Percentiles rank a stretch among this genome's conserved stretches.
phyloP scores from a whole-genome alignment of 2,797 vertebrate genomes.

The Microchirus variegatus region DNA sequence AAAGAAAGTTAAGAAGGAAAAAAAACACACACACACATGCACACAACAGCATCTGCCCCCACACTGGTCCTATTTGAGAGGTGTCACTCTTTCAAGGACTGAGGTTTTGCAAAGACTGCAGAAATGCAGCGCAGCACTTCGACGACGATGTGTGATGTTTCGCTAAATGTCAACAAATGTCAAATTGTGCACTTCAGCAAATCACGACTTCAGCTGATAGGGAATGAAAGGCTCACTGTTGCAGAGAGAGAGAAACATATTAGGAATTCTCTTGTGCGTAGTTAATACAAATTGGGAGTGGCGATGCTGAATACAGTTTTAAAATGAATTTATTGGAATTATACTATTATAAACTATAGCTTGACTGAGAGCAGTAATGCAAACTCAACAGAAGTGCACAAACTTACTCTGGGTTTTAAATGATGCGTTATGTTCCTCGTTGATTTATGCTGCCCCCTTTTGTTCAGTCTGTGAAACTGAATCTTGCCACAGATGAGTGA shows the following conservation, averaged over 20 bases:
- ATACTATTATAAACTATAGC: no score
- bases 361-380: no score
- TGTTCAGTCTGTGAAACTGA: slow-evolving; percentile 51
- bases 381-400: no score
- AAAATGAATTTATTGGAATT: neutral
- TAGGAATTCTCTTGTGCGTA: neutral
- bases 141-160: slow-evolving; percentile 39
- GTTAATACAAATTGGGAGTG: neutral
- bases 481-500: neutral
- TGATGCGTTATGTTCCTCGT: no score
- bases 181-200: slow-evolving; percentile 23
- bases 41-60: slow-evolving; percentile 60
- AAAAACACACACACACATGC: slow-evolving; percentile 14
- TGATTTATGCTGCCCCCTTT: slow-evolving; percentile 69
- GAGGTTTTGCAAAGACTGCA: slow-evolving; percentile 64
- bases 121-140: slow-evolving; percentile 56
- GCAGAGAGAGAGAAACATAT: neutral
- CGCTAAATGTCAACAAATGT: slow-evolving; percentile 61
- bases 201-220: slow-evolving; percentile 36
- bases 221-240: slow-evolving; percentile 1
- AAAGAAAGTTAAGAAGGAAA: slow-evolving; percentile 79
- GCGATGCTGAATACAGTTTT: neutral
- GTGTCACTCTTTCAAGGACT: slow-evolving; percentile 76
- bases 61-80: slow-evolving; percentile 70
- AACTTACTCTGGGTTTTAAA: no score